Evolutionary conservation across 2,113 vertebrate genomes (phyloP).

Genomic region (Psammodynastes pulverulentus): DNA sequence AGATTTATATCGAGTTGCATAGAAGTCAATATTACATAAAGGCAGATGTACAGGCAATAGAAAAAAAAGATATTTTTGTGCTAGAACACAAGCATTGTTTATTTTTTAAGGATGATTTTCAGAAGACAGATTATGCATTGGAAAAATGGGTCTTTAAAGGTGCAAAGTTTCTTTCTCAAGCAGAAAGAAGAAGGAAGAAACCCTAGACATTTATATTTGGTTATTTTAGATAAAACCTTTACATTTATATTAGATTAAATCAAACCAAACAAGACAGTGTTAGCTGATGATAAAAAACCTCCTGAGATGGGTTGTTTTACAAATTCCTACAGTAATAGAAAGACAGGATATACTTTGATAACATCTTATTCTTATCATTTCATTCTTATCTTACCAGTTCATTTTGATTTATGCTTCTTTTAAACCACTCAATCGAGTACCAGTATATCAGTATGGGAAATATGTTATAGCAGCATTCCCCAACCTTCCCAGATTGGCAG

Average conservation of each 20-base stretch:
- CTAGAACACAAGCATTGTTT: not conserved
- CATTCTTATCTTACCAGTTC: too few relatives aligned
- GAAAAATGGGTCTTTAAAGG: not conserved
- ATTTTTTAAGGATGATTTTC: not conserved
- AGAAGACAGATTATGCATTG: not conserved
- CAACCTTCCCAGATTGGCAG: too few relatives aligned
- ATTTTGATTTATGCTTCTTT: not conserved
- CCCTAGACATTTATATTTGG: not conserved
- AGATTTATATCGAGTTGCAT: not conserved
- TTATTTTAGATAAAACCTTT: not conserved
- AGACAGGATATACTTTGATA: too few relatives aligned
- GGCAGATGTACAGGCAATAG: not conserved
- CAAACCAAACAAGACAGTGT: not conserved
- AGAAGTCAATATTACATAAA: not conserved
- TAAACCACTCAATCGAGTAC: not conserved
- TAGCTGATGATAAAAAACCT: not conserved
- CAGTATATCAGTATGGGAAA: not conserved
- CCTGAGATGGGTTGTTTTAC: not conserved
- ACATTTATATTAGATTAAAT: not conserved
- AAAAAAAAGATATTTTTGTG: not conserved
- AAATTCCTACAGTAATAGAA: not conserved
- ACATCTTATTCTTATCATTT: not conserved
- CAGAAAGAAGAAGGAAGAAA: not conserved
- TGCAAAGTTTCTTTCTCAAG: not conserved
- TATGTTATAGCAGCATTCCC: not conserved